Evolutionary conservation across 1,140 invertebrate genomes (phyloP).

Genomic region (Drosophila nigrodunni): DNA sequence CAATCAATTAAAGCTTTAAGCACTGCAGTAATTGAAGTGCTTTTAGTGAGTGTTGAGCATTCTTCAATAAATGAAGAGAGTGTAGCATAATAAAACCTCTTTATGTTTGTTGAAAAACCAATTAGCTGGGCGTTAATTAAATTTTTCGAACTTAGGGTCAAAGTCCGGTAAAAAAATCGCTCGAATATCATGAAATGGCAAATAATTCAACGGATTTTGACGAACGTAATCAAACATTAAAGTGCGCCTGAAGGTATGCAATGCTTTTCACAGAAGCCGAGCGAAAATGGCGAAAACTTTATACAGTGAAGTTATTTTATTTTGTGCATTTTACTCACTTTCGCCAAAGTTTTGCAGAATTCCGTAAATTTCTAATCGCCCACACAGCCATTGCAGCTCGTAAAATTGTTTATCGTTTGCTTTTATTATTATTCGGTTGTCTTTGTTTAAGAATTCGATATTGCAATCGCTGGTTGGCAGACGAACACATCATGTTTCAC

Average conservation of each 20-base stretch:
- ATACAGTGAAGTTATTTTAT: no score
- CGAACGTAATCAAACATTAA: background rate
- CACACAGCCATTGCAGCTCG: no score
- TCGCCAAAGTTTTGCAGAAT: background rate
- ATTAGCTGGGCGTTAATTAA: slow-evolving; percentile 11
- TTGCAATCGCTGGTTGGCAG: no score
- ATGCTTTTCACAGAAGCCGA: background rate
- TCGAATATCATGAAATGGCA: background rate
- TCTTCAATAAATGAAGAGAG: background rate
- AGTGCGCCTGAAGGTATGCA: slow-evolving; percentile 8
- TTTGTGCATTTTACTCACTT: background rate
- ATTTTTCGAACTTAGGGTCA: background rate
- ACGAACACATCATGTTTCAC: background rate
- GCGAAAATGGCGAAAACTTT: no score
- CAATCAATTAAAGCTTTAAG: background rate
- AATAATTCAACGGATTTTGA: background rate
- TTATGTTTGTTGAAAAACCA: slow-evolving; percentile 5
- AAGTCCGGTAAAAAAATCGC: background rate
- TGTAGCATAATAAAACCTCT: background rate
- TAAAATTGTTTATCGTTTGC: no score
- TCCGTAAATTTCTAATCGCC: no score
- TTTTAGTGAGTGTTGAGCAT: background rate
- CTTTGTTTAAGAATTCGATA: no score
- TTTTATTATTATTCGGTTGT: no score
- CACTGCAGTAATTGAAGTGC: no score